phyloP scores from a whole-genome alignment of 2,888 invertebrate species.

The Galeruca laticollis region DNA sequence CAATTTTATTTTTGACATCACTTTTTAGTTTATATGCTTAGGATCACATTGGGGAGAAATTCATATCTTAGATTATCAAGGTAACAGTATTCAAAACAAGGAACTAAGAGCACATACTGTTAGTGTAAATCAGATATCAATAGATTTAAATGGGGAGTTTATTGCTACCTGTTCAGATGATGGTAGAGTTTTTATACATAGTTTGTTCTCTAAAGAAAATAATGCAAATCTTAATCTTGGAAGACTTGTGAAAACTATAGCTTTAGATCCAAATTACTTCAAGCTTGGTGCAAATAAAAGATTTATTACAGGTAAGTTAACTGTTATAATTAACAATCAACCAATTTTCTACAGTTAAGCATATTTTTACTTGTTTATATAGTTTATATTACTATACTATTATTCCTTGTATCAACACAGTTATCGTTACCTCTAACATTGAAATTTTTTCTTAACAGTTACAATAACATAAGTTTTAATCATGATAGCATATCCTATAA shows the following conservation, averaged over 20 bases:
- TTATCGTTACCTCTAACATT: too few relatives aligned
- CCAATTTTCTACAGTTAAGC: conserved; percentile 82
- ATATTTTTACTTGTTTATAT: background rate
- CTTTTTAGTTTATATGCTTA: conserved; percentile 84
- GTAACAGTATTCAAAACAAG: conserved; percentile 81
- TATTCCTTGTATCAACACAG: too few relatives aligned
- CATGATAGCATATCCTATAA: too few relatives aligned
- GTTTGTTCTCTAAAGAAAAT: conserved; percentile 87
- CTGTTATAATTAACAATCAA: too few relatives aligned
- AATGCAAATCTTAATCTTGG: conserved; percentile 84
- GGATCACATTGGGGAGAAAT: conserved; percentile 94
- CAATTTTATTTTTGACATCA: background rate
- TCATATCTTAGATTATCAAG: conserved; percentile 92
- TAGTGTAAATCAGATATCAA: conserved; percentile 94
- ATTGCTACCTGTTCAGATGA: conserved; percentile 90
- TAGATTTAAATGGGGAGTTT: conserved; percentile 94
- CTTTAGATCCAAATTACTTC: conserved; percentile 83
- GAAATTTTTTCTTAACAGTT: too few relatives aligned
- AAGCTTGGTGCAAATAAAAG: conserved; percentile 82
- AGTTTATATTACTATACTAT: background rate
- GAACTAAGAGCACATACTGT: conserved; percentile 85
- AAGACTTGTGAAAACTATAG: conserved; percentile 84
- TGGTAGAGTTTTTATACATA: conserved; percentile 88
- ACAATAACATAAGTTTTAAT: too few relatives aligned
- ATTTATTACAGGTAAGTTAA: conserved; percentile 81